Evolutionary conservation across 2,888 invertebrate genomes (phyloP), one percentile per base, ranked within the genome.

Genomic region (Xylota segnis): DNA sequence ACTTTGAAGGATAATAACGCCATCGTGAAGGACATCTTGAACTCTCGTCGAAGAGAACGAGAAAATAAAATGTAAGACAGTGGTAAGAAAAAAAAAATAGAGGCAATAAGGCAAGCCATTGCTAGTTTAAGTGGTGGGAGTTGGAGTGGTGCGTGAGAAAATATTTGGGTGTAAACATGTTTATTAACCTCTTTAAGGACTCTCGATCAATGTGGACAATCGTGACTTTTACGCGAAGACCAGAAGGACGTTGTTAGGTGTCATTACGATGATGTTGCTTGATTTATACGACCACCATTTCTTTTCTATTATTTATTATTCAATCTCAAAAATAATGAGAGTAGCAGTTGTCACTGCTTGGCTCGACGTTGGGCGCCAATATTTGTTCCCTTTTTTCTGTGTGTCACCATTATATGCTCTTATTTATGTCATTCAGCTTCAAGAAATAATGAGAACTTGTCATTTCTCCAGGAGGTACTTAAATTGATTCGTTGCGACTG

Each of bases 1-100:
- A 16, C 47, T 70, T 65, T 50, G 50, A 37, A 50, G 56, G 56
- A 74, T 68, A 74, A 72, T 47, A 68, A 68, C 34, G 34, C 75
- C 56, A 12, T 65, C 68, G 29, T 61, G 34, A 74, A 74, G 68
- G 74, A 66, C 83, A 70, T 83, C 78, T 74, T 83, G 63, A 63
- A 52, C 27, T 54, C 32, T 71, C 14, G 34, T 47, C 65, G 37
- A 56, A 32, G 23, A 37, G n/a, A 70, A 75, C 3, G 12, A 50
- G 32, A n/a, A 61, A 23, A 29, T 7, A 6, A 29, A 61, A 58
- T 18, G 43, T 7, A 37, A 71, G 27, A 45, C 18, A 59, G 45
- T 23, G 32, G 37, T 50, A 29, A 29, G 29, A 29, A 29, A 29
- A 32, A 32, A 5, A 27, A 23, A 32, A 56, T 43, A 2, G 45